Conservation (phyloP, 2,888 invertebrate species). For the Cephus rjabovi region DNA sequence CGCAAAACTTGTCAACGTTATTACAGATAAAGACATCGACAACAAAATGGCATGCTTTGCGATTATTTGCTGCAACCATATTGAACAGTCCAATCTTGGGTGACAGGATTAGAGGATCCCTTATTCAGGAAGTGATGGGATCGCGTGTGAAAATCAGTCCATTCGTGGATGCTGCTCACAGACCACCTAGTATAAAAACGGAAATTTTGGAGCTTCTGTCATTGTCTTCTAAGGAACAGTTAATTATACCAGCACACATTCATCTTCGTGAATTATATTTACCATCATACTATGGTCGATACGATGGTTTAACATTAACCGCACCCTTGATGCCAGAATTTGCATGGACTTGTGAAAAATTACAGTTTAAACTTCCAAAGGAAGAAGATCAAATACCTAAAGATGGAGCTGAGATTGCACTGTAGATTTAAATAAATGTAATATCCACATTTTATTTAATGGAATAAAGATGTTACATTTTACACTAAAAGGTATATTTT, state of each 20-base stretch:
- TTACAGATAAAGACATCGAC: constrained; percentile 54
- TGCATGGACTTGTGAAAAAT: constrained; percentile 56
- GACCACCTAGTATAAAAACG: constrained; percentile 36
- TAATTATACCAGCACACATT: constrained; percentile 58
- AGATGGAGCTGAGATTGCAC: too few species aligned
- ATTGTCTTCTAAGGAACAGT: constrained; percentile 36
- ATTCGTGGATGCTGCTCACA: constrained; percentile 42
- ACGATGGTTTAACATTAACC: constrained; percentile 44
- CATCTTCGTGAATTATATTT: constrained; percentile 53
- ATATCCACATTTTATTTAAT: too few species aligned
- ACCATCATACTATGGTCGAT: constrained; percentile 32
- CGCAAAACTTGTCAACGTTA: constrained; percentile 46
- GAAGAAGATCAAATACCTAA: too few species aligned
- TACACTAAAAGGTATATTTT: too few species aligned
- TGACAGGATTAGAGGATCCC: constrained; percentile 58
- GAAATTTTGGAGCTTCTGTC: constrained; percentile 39
- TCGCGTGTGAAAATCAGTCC: constrained; percentile 54
- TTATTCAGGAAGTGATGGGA: constrained; percentile 55
- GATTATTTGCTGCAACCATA: constrained; percentile 58
- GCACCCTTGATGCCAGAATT: constrained; percentile 57
- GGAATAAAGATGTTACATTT: too few species aligned
- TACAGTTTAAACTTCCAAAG: constrained; percentile 41
- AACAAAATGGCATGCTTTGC: constrained; percentile 54
- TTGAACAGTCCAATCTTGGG: constrained; percentile 63
- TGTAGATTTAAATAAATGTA: too few species aligned